Evolutionary conservation across 2,888 invertebrate genomes (phyloP), one percentile per base, ranked within the genome.

Genomic region (Rapana venosa): DNA sequence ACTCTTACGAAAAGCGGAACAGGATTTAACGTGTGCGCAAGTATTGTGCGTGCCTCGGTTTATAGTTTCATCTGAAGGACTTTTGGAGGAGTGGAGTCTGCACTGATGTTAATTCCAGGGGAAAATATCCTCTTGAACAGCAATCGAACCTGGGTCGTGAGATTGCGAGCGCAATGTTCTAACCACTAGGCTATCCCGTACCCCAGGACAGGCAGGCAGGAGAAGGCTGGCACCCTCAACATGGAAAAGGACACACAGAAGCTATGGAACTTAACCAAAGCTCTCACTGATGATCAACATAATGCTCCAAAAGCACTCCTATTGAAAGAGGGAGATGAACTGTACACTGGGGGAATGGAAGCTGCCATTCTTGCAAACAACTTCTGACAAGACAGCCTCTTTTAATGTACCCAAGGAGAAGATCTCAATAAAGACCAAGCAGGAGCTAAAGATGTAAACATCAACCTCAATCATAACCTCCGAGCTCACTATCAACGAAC

Each of bases 221-320:
- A 70, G 70, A 70, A 70, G 70, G 26, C 70, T 22, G 26, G 70
- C 70, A 70, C 70, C 70, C 70, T 70, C 70, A 70, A 70, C 70
- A 70, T 70, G 70, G n/a, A 70, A 22, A 70, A 70, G 26, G 70
- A 70, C n/a, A 70, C 70, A 70, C 70, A 70, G 70, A 70, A 70
- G 26, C 26, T 70, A 26, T 70, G 70, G 70, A 70, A 70, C 26
- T 26, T 70, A 26, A 70, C 70, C 8, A 70, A 70, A 1, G 70
- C 26, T 26, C 70, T 70, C 70, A 70, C 6, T 70, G 70, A 70
- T 70, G 70, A 70, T 8, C 70, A 70, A 26, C 26, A 70, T 8
- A 0, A 70, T 70, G 70, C 70, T 26, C n/a, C 70, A 70, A 70
- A 26, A 70, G 70, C 70, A 2, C 22, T 22, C 26, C 70, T 70